Base-by-base conservation (phyloP, 2,888 invertebrate genomes). In the Heliconius aoede region DNA sequence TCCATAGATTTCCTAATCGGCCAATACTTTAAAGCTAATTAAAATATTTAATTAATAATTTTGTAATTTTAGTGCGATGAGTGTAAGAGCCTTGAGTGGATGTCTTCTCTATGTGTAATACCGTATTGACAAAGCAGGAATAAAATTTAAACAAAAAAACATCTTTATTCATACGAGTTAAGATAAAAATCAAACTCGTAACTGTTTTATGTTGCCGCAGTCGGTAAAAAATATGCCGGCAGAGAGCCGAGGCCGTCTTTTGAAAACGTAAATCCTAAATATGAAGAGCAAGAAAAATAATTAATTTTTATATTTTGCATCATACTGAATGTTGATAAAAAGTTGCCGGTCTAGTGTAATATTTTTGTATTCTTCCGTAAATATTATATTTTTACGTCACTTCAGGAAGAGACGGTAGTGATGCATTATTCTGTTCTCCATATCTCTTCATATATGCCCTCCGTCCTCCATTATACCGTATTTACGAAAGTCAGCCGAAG, bases 21-120 rank as follows among this genome's bases (percentile, higher is more conserved):
- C 72, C 74, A 79, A 79, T 68, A 76, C 69, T 72, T 68, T 62
- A 46, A 64, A 55, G 51, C 65, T 64, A 72, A 74, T 74, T 76
- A 79, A 74, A 72, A 74, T 79, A 61, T 68, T 51, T 68, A 77
- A 73, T 69, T 73, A 73, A 72, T 73, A 32, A 65, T 69, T 67
- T 36, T 60, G 72, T 62, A 28, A 68, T 62, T 62, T 69, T 51
- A 15, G 13, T 8, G 9, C 55, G 68, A 55, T 40, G 24, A 36
- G 36, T 64, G 21, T n/a, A 32, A 36, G 7, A 24, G 65, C 65
- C 65, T 65, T 65, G 65, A 65, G 24, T 8, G 7, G 36, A 40
- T 40, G 13, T 24, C 21, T 30, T 30, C 18, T 36, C 15, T 36
- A 36, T 36, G 36, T 11, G 1, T 65, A 24, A 30, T 30, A 21